These are phyloP conservation scores for Athene noctua DNA, from an alignment of 2,113 vertebrate species.

Conservation along the genomic window DNA sequence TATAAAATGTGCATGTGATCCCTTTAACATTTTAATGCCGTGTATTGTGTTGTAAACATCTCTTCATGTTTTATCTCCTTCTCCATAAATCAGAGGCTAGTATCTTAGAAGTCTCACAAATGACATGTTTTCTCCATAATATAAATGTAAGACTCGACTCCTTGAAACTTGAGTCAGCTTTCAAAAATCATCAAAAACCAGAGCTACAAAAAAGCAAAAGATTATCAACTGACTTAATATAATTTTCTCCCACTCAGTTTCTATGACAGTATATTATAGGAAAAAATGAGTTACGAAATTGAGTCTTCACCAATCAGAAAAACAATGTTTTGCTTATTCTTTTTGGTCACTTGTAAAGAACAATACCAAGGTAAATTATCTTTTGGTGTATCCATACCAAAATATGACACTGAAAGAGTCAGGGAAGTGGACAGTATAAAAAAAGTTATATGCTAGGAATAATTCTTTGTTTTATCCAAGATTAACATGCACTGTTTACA, in stretches of 20 bases:
- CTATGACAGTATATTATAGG: neutral
- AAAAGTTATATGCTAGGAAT: neutral
- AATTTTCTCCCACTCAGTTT: neutral
- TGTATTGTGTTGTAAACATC: slow-evolving; percentile 52
- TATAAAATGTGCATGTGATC: slow-evolving; percentile 48
- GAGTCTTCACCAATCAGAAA: neutral
- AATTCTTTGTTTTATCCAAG: neutral
- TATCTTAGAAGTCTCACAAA: slow-evolving; percentile 49
- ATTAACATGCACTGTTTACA: neutral
- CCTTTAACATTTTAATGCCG: slow-evolving; percentile 45
- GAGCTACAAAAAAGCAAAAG: neutral
- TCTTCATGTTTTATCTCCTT: slow-evolving; percentile 61
- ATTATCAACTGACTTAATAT: slow-evolving; percentile 1
- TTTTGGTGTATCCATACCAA: neutral
- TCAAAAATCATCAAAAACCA: slow-evolving; percentile 56
- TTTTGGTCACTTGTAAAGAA: neutral
- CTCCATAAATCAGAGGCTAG: slow-evolving; percentile 62
- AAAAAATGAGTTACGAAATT: neutral
- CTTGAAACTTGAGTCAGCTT: slow-evolving; percentile 41
- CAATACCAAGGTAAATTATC: neutral
- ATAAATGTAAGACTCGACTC: slow-evolving; percentile 35
- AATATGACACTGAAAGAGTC: neutral
- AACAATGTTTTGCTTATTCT: neutral
- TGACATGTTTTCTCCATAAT: slow-evolving; percentile 47
- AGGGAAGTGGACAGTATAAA: neutral